These are phyloP conservation scores for Mico argentatus DNA, from an alignment of 2,797 vertebrate species.

Conservation along the genomic window DNA sequence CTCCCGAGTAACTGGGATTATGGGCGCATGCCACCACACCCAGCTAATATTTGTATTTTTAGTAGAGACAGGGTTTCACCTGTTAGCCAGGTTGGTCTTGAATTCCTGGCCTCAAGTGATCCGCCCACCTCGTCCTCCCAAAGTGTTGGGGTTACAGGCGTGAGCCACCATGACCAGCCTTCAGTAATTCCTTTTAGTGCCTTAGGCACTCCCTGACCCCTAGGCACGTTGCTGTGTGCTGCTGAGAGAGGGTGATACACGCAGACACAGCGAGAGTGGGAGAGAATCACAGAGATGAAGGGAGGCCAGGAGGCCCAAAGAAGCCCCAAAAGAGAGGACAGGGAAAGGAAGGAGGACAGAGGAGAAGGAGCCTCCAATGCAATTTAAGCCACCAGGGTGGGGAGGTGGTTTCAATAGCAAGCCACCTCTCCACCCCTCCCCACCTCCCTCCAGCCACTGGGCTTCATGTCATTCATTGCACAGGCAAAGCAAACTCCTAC, in stretches of 20 bases:
- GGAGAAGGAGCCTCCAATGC: not conserved
- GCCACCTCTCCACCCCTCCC: not conserved
- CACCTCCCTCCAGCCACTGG: no score
- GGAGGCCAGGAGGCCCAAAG: not conserved
- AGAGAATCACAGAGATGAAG: not conserved
- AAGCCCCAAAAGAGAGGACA: not conserved
- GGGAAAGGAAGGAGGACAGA: not conserved
- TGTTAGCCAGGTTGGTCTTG: not conserved
- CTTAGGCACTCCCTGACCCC: not conserved
- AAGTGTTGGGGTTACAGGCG: not conserved
- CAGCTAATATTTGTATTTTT: not conserved
- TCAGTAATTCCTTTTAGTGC: not conserved
- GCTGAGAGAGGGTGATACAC: not conserved
- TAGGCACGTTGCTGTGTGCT: not conserved
- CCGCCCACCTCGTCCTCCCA: not conserved
- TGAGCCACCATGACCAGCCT: no score
- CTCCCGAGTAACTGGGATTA: not conserved
- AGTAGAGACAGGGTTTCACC: not conserved
- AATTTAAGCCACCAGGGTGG: not conserved
- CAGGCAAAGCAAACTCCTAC: not conserved
- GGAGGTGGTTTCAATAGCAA: not conserved
- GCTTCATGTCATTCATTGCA: not conserved
- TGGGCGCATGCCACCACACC: not conserved
- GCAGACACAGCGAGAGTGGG: not conserved
- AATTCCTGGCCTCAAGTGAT: not conserved